A percentile compares a stretch with the other conserved stretches of the same genome.
phyloP scores from a whole-genome alignment of 2,797 vertebrate species.

The Streptopelia turtur region DNA sequence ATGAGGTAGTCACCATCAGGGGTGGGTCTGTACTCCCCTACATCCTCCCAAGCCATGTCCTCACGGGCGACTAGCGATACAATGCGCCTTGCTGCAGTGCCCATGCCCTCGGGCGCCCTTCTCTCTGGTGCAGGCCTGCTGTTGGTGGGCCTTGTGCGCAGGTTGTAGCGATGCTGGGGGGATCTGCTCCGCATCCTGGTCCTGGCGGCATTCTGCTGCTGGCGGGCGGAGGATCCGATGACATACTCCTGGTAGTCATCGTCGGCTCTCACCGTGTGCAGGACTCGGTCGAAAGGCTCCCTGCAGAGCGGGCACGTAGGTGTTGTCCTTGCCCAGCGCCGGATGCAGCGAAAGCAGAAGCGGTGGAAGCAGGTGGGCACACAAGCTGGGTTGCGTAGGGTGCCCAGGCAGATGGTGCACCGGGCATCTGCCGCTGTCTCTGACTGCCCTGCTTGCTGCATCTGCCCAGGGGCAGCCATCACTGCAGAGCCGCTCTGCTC shows the following conservation, averaged over 20 bases:
- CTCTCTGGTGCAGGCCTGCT: rapidly evolving
- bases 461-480: no score
- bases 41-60: no score
- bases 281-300: rapidly evolving
- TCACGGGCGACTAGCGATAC: no score
- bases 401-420: not conserved
- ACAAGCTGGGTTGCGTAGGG: rapidly evolving
- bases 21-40: no score
- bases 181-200: not conserved
- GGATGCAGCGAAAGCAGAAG: not conserved
- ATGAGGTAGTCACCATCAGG: rapidly evolving
- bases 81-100: no score
- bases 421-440: rapidly evolving
- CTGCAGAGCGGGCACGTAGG: not conserved
- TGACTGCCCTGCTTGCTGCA: not conserved
- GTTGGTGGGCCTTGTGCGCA: rapidly evolving
- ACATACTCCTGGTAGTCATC: not conserved
- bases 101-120: not conserved
- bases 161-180: no score
- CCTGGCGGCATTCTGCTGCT: not conserved
- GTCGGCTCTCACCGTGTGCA: not conserved
- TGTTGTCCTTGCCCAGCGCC: not conserved
- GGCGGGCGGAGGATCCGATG: rapidly evolving
- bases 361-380: not conserved
- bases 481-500: not conserved